phyloP scores from a whole-genome alignment of 2,888 invertebrate species.

The Lapara coniferarum region DNA sequence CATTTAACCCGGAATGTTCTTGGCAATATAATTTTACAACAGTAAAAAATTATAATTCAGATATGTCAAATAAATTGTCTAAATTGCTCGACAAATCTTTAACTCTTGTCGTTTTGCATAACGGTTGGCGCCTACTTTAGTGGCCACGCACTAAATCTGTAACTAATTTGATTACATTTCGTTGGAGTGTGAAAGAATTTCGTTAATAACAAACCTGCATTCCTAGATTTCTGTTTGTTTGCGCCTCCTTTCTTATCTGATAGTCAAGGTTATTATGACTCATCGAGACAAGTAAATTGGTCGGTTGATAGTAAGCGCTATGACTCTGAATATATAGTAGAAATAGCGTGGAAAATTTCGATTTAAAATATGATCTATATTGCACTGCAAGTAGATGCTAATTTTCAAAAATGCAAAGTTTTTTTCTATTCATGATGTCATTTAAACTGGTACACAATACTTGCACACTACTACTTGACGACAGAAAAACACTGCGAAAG shows the following conservation, averaged over 20 bases:
- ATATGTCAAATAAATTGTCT: conserved; percentile 14
- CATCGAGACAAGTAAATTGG: no score
- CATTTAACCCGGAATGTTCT: not conserved
- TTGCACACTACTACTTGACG: no score
- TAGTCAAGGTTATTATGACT: no score
- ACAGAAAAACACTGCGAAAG: no score
- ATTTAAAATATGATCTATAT: no score
- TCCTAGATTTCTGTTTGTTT: conserved; percentile 30
- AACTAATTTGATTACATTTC: conserved; percentile 43
- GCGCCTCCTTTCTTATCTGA: conserved; percentile 11
- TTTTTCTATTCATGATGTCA: no score
- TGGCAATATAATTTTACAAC: not conserved
- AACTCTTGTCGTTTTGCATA: conserved; percentile 10
- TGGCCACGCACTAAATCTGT: conserved; percentile 36
- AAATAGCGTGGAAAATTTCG: no score
- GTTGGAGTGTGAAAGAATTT: conserved; percentile 41
- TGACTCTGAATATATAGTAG: no score
- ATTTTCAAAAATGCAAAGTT: no score
- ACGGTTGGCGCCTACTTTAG: conserved; percentile 16
- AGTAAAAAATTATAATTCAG: conserved; percentile 18
- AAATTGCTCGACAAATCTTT: conserved; percentile 13
- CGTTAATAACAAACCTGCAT: conserved; percentile 35
- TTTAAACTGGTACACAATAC: no score
- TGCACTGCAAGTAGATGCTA: no score
- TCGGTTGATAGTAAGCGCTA: no score